Evolutionary conservation across 2,797 vertebrate species (phyloP), one percentile per base, ranked within the genome.

Genomic region (Xenentodon cancila): DNA sequence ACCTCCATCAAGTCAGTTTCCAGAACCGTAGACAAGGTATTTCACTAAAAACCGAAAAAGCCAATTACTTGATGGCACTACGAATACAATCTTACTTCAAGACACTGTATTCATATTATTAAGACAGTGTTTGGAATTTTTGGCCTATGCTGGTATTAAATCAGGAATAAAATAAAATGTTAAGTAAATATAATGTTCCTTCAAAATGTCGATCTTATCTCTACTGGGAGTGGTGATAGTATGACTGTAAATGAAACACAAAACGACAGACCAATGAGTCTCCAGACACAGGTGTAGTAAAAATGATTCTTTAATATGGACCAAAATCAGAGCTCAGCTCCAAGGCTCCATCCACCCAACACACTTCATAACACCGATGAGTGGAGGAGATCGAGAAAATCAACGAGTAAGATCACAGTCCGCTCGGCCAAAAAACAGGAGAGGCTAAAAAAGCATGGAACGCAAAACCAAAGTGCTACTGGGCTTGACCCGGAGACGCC

Each of bases 261-360:
- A n/a, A 30, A 8, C 59, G 13, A 54, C 60, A 64, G 21, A 77
- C 27, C n/a, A 79, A 49, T 68, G 51, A 83, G 64, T 51, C 46
- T 73, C 62, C 47, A 62, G 60, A 90, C 75, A 75, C 73, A 52
- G 15, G 32, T 55, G 51, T 89, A 82, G 84, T 91, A 93, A 92
- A 94, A 94, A 94, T 91, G 47, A 88, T 87, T 92, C 82, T 94
- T 94, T 93, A 93, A 92, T 92, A 91, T 91, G 89, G 93, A 94
- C 93, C 93, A 92, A 91, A 93, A 90, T 91, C 88, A 93, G 92
- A 94, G 92, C 92, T 93, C 92, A 93, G 93, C 93, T 94, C 93
- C 88, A 89, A 85, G 91, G 84, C 89, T 92, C 92, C 84, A 48
- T 85, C 93, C 89, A 91, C 88, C 90, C 89, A 89, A 87, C 89